phyloP scores from a whole-genome alignment of 2,888 invertebrate species.

The Heterodera filipjevi region DNA sequence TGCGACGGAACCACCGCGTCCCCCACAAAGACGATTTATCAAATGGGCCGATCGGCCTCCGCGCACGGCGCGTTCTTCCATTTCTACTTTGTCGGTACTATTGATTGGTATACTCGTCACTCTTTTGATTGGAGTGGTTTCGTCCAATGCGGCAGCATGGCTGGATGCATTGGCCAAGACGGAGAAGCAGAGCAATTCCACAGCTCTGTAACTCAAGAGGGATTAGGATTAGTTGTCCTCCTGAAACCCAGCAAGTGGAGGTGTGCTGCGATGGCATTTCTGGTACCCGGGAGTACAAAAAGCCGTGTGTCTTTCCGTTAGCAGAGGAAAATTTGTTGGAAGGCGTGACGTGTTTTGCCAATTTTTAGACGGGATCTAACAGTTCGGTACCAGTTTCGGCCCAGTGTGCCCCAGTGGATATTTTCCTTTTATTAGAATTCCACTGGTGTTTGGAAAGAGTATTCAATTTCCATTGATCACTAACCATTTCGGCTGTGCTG shows the following conservation, averaged over 20 bases:
- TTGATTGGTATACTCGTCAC: no score
- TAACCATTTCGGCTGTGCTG: not conserved
- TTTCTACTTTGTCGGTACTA: not conserved
- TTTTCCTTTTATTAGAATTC: not conserved
- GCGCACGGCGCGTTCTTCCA: not conserved
- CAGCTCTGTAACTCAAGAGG: not conserved
- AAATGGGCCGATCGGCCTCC: not conserved
- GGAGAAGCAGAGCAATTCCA: no score
- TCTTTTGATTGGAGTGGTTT: no score
- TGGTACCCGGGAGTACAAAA: not conserved
- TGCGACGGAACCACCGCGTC: no score
- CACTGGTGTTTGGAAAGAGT: not conserved
- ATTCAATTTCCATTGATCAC: not conserved
- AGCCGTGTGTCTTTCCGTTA: not conserved
- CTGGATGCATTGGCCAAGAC: no score
- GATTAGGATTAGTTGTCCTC: not conserved
- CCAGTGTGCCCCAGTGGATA: not conserved
- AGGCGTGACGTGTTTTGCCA: not conserved
- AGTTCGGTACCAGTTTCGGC: not conserved
- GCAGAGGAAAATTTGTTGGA: not conserved
- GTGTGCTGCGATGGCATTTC: not conserved
- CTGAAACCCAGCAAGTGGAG: not conserved
- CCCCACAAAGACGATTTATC: not conserved
- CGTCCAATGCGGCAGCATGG: no score
- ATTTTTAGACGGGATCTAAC: not conserved